phyloP scores from a whole-genome alignment of 1,140 invertebrate genomes.

The Penaeus vannamei region DNA sequence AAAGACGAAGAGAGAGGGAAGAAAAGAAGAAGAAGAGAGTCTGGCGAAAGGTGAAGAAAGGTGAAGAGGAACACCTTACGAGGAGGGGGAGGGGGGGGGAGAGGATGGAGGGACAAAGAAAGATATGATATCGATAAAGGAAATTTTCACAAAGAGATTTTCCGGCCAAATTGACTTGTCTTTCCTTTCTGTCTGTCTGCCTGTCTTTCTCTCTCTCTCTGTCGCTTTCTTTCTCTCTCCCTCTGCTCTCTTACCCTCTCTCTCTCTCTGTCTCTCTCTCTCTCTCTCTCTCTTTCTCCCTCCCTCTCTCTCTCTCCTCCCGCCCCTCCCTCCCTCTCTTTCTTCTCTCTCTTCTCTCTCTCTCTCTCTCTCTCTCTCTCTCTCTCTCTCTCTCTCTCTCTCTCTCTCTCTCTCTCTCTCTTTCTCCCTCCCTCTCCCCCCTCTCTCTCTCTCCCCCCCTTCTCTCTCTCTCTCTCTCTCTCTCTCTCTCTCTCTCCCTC shows the following conservation, averaged over 20 bases:
- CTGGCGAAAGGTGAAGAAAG: no score
- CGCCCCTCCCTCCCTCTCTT: not conserved
- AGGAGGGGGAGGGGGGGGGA: no score
- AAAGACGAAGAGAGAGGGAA: no score
- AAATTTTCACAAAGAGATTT: slow-evolving; percentile 9
- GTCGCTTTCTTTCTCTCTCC: not conserved
- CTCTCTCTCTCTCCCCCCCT: no score
- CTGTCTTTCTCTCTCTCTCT: not conserved
- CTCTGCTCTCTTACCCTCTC: not conserved
- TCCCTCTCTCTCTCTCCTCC: not conserved
- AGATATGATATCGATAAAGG: slow-evolving; percentile 19
- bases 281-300: not conserved
- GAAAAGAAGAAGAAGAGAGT: no score
- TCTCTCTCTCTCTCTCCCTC: no score
- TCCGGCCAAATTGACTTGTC: no score
- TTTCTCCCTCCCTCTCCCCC: not conserved
- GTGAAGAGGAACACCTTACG: no score
- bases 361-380: not conserved
- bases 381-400: not conserved
- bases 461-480: no score
- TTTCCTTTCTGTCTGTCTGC: no score
- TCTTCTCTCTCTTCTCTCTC: not conserved
- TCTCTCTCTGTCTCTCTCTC: not conserved
- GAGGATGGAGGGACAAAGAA: not conserved
- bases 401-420: slow-evolving; percentile 5